Conservation (phyloP, 1,140 invertebrate genomes). For the Drosophila trapezifrons region DNA sequence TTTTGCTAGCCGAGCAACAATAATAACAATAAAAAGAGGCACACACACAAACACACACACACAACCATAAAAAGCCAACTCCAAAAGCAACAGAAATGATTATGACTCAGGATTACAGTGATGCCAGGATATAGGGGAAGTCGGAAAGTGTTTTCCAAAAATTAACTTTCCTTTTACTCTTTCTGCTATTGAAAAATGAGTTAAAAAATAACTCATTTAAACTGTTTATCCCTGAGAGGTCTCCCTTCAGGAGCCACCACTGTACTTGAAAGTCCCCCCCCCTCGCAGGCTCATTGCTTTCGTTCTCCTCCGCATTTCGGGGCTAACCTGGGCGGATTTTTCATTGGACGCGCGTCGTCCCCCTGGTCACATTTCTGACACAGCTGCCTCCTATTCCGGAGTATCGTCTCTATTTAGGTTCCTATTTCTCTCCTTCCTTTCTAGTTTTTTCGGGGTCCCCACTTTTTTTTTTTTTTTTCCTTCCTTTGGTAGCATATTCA, state of each 20-base stretch:
- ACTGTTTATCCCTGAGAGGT: neutral
- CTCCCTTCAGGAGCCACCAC: neutral
- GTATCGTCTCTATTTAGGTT: neutral
- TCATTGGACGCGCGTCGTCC: constrained; percentile 11
- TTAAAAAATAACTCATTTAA: neutral
- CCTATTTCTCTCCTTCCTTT: neutral
- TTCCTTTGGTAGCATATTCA: constrained; percentile 12
- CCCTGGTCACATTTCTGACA: constrained; percentile 7
- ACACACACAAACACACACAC: constrained; percentile 36
- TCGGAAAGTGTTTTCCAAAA: neutral
- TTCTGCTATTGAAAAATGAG: too few relatives aligned
- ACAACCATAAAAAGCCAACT: constrained; percentile 28
- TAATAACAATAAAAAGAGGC: constrained; percentile 68
- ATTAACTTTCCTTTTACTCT: too few relatives aligned
- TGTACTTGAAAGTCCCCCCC: constrained; percentile 3
- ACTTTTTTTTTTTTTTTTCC: constrained; percentile 7
- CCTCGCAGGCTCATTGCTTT: constrained; percentile 7
- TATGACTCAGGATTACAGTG: constrained; percentile 29
- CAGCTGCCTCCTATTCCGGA: constrained; percentile 1
- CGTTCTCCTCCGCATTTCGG: neutral
- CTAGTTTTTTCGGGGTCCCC: constrained; percentile 1
- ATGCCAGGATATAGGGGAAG: neutral
- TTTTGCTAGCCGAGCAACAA: constrained; percentile 47
- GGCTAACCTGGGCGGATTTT: constrained; percentile 8
- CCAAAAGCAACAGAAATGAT: constrained; percentile 25